Percentiles rank a stretch among this genome's conserved stretches.
These are phyloP conservation scores for Osedax fenrisi DNA, from an alignment of 2,888 invertebrate genomes.

Conservation along the genomic window DNA sequence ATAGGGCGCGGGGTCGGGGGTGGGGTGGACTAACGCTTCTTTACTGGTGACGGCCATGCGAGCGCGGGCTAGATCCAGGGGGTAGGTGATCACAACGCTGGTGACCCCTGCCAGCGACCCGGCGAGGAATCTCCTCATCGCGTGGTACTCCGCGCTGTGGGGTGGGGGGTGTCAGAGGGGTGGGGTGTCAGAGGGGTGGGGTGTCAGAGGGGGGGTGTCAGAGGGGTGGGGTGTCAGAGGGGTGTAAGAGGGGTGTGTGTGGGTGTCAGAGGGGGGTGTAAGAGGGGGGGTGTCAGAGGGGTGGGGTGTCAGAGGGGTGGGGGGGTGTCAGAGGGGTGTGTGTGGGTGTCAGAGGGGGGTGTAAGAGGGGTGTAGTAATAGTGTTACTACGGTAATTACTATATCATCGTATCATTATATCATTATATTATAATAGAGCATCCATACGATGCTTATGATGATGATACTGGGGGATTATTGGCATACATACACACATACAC, in stretches of 20 bases:
- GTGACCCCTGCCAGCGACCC: constrained; percentile 90
- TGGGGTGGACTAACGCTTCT: constrained; percentile 56
- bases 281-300: neutral
- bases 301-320: too few relatives aligned
- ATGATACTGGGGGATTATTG: too few relatives aligned
- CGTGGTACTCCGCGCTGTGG: constrained; percentile 32
- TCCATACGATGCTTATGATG: too few relatives aligned
- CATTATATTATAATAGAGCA: too few relatives aligned
- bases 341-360: neutral
- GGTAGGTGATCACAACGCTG: constrained; percentile 85
- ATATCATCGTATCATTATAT: neutral
- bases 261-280: constrained; percentile 37
- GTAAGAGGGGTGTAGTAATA: neutral
- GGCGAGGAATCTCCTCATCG: constrained; percentile 63
- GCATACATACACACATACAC: too few relatives aligned
- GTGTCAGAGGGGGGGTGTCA: too few relatives aligned
- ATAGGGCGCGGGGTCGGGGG: neutral
- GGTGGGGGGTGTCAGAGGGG: neutral
- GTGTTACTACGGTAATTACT: neutral
- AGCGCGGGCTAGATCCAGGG: constrained; percentile 86
- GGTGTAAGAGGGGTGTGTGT: too few relatives aligned
- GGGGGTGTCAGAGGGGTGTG: too few relatives aligned
- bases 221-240: too few relatives aligned
- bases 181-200: too few relatives aligned
- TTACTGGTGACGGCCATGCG: constrained; percentile 87